A percentile compares a stretch with the other conserved stretches of the same genome.
Evolutionary conservation across 2,797 vertebrate genomes (phyloP).

Genomic region (Poecilia gillii): DNA sequence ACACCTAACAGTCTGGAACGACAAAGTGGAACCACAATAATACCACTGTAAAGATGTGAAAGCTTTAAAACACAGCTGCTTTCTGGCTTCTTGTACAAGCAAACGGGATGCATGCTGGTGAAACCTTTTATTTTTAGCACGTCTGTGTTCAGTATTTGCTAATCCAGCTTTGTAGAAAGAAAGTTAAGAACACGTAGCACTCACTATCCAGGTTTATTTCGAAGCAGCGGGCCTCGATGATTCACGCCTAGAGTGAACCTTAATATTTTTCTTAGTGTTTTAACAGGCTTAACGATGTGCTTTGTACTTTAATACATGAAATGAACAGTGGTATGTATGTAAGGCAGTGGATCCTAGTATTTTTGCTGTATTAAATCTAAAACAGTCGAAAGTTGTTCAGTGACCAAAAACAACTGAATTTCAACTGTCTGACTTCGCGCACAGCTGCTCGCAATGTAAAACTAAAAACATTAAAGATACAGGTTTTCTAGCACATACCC

Average conservation of each 20-base stretch:
- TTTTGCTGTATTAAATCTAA: conserved; percentile 7
- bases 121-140: conserved; percentile 7
- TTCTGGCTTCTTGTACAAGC: conserved; percentile 35
- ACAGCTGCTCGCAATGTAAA: background rate
- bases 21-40: conserved; percentile 33
- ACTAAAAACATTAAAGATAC: background rate
- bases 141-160: background rate
- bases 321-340: background rate
- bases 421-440: background rate
- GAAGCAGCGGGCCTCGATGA: conserved; percentile 25
- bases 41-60: conserved; percentile 59
- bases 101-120: conserved; percentile 25
- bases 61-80: conserved; percentile 52
- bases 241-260: background rate
- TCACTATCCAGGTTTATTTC: conserved; percentile 2
- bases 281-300: background rate
- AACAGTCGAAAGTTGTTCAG: background rate
- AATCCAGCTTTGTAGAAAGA: conserved; percentile 3
- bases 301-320: conserved; percentile 6
- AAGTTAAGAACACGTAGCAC: conserved; percentile 8
- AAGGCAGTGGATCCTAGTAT: conserved; percentile 23
- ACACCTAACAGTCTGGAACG: conserved; percentile 61
- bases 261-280: background rate
- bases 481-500: background rate
- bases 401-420: background rate